Base-by-base conservation (phyloP, 2,797 vertebrate species). In the Falco biarmicus region DNA sequence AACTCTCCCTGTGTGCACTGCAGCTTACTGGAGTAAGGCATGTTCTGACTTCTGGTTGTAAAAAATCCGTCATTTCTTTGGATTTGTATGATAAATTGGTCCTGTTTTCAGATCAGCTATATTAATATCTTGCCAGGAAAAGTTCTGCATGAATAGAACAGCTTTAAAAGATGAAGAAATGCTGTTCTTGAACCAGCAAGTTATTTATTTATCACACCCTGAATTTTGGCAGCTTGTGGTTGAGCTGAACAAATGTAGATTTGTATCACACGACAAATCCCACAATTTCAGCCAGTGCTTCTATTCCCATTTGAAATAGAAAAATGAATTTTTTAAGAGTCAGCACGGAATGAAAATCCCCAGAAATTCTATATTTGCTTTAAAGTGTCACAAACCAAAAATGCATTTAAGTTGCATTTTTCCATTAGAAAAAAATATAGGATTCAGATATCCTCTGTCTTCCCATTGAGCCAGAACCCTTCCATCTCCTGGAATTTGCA, bases 211-310 rank as follows among this genome's bases (percentile, higher is more conserved):
- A 45, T 75, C 77, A 95, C 51, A 66, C 50, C 41, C 86, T 78
- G 74, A 89, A 71, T 95, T 91, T 60, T 95, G 86, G 65, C 86
- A 93, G 45, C 69, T 84, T 90, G 28, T 84, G 86, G 84, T 37
- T 84, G 92, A 96, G 65, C 61, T 90, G 61, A 94, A 93, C 34
- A 77, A 95, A 89, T 25, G 53, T 64, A 78, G 92, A 88, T 88
- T 78, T 89, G 53, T 90, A 89, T 76, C 43, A 45, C 48, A 68
- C 37, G 65, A 87, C 86, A 92, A 95, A 90, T 78, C 57, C 41
- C 45, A 90, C 68, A 16, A 74, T 77, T 94, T 64, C 86, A 86
- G 41, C 15, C 65, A 45, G 39, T 51, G 31, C n/a, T 91, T 74
- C 82, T 77, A 39, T 37, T 87, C 48, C 29, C 13, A 60, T 85